Evolutionary conservation across 1,140 invertebrate species (phyloP).

Genomic region (Drosophila tsacasi): DNA sequence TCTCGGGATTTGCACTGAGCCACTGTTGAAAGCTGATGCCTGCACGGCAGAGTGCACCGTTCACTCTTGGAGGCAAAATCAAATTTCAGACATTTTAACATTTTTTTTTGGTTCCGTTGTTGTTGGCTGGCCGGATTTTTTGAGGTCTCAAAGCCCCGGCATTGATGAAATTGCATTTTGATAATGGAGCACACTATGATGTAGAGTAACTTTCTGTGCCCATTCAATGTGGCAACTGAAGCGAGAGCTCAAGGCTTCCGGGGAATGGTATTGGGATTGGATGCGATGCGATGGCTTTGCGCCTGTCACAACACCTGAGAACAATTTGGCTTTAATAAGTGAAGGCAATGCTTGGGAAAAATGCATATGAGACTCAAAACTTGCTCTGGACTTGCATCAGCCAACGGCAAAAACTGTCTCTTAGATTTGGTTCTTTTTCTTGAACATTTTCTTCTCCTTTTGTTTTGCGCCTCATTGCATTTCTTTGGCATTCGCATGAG

Average conservation of each 20-base stretch:
- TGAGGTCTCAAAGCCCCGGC: slow-evolving; percentile 56
- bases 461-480: slow-evolving; percentile 32
- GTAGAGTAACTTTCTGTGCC: slow-evolving; percentile 40
- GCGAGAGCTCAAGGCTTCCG: slow-evolving; percentile 45
- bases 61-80: slow-evolving; percentile 62
- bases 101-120: slow-evolving; percentile 19
- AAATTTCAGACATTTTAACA: slow-evolving; percentile 70
- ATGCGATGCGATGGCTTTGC: slow-evolving; percentile 28
- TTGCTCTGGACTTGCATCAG: not conserved
- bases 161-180: slow-evolving; percentile 76
- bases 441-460: slow-evolving; percentile 9
- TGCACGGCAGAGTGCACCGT: slow-evolving; percentile 49
- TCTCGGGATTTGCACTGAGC: slow-evolving; percentile 22
- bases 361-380: slow-evolving; percentile 36
- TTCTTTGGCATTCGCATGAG: slow-evolving; percentile 25
- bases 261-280: slow-evolving; percentile 15
- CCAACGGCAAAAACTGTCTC: slow-evolving; percentile 25
- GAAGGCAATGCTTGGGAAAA: slow-evolving; percentile 35
- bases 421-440: slow-evolving; percentile 6
- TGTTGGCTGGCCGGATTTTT: slow-evolving; percentile 57
- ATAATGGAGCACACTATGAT: slow-evolving; percentile 53
- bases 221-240: slow-evolving; percentile 61
- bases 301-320: slow-evolving; percentile 49
- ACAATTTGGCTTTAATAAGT: slow-evolving; percentile 51
- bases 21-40: slow-evolving; percentile 34